Base-by-base conservation (phyloP, 2,888 invertebrate genomes). In the Anorthoa munda region DNA sequence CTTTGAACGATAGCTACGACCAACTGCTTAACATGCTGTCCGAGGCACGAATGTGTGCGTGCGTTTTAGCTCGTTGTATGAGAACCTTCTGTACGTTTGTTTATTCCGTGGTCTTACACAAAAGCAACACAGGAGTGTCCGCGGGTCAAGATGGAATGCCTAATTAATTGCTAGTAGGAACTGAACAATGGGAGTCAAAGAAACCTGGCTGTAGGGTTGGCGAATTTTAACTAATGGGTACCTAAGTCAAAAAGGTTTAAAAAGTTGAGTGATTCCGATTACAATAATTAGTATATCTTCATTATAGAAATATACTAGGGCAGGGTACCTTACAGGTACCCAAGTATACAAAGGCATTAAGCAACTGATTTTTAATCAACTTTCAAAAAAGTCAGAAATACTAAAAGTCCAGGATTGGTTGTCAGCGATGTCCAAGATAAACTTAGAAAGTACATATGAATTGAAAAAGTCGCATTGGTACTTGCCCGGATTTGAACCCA, bases 81-180 rank as follows among this genome's bases (percentile, higher is more conserved):
- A 2, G 4, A 0, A 17, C 58, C 58, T 73, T 75, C 58, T 59
- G 51, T 21, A 23, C 0, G 3, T 21, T 2, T 13, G 15, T 45
- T 11, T 55, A 26, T 21, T 68, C 13, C 7, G 26, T 75, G 68
- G 75, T 26, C 48, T 53, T 68, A 73, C 71, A 79, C 72, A 81
- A 84, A 78, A 63, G 64, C 67, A 69, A 66, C 50, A 70, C 78
- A 63, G 56, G n/a, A 56, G 51, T 68, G 75, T 61, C 70, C 72
- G 48, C 75, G 60, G 85, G 82, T 82, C 82, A 81, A 81, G 60
- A 74, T 66, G 39, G 86, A 85, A 86, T 85, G 75, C 73, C 70
- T 84, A 84, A 83, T 83, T 84, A 86, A 86, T 86, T 75, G 61
- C 45, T 81, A 81, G 67, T 66, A 70, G 67, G 84, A 86, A 86